Evolutionary conservation across 2,888 invertebrate species (phyloP).

Genomic region (Odontocolon sp.): DNA sequence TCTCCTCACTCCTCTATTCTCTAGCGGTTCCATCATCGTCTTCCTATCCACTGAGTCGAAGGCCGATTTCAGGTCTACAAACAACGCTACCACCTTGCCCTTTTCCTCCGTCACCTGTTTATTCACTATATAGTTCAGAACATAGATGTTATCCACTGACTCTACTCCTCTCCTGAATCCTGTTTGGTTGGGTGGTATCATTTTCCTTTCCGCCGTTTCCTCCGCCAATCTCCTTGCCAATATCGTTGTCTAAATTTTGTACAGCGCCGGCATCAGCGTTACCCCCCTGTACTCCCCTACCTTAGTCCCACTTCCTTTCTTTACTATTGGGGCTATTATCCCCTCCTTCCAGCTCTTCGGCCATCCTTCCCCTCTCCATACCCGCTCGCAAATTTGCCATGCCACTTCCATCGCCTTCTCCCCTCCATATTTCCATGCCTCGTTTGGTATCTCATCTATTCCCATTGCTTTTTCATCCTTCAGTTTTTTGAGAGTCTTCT

Average conservation of each 20-base stretch:
- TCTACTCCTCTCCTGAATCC: background rate
- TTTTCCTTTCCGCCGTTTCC: background rate
- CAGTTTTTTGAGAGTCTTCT: no score
- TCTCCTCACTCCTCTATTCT: background rate
- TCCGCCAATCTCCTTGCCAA: background rate
- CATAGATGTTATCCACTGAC: background rate
- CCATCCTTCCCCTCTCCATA: slow-evolving; percentile 3
- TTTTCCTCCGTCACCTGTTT: background rate
- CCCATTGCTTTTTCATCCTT: no score
- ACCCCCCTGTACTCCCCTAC: slow-evolving; percentile 27
- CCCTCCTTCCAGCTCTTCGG: slow-evolving; percentile 18
- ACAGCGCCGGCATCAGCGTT: slow-evolving; percentile 28
- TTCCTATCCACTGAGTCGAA: no score
- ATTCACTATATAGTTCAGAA: background rate
- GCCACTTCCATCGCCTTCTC: no score
- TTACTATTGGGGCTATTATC: background rate
- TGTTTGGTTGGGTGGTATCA: background rate
- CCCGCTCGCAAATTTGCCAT: background rate
- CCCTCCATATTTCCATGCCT: no score
- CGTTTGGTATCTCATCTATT: no score
- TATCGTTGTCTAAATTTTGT: slow-evolving; percentile 15
- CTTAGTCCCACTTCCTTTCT: slow-evolving; percentile 7
- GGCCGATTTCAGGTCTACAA: no score
- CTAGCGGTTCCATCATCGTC: background rate
- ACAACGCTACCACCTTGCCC: no score